Evolutionary conservation across 1,140 invertebrate genomes (phyloP).

Genomic region (Meloidogyne exigua): DNA sequence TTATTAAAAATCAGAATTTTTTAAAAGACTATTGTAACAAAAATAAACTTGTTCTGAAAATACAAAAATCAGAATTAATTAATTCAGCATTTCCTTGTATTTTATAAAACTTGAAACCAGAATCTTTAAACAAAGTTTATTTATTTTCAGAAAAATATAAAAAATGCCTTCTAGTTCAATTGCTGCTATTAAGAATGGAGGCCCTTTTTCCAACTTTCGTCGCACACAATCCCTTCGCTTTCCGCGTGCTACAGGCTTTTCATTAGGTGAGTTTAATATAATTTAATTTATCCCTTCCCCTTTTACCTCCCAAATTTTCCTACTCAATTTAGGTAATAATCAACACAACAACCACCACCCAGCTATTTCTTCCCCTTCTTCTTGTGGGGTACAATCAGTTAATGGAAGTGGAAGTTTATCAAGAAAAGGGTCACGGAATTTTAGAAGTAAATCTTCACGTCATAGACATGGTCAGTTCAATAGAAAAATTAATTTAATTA

Average conservation of each 20-base stretch:
- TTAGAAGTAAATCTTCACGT: conserved; percentile 29
- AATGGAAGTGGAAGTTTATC: conserved; percentile 6
- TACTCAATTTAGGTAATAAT: no score
- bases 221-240: conserved; percentile 37
- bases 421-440: conserved; percentile 19
- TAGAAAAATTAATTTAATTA: not conserved
- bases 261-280: no score
- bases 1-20: not conserved
- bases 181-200: not conserved
- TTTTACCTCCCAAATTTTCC: no score
- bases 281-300: no score
- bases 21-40: not conserved
- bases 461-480: conserved; percentile 20
- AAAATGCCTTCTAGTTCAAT: not conserved
- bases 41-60: no score
- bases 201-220: conserved; percentile 18
- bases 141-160: not conserved
- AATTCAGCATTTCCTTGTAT: no score
- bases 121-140: not conserved
- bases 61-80: no score
- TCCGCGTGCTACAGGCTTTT: conserved; percentile 8
- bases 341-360: no score
- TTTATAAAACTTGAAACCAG: no score
- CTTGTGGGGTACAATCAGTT: not conserved
- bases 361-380: not conserved